Evolutionary conservation across 2,888 invertebrate genomes (phyloP).

Genomic region (Cryptophagus acutangulus): DNA sequence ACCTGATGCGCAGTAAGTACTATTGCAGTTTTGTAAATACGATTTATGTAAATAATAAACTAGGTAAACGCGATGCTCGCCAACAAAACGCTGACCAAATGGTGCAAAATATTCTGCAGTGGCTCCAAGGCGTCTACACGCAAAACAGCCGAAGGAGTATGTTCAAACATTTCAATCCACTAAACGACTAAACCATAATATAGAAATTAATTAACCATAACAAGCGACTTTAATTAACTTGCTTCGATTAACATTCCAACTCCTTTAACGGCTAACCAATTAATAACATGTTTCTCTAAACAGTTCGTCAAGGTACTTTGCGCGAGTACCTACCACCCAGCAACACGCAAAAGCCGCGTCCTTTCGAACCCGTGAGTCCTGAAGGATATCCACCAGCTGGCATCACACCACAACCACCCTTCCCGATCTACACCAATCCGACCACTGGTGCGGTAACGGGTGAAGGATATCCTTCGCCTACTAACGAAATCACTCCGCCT

Average conservation of each 20-base stretch:
- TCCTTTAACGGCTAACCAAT: too few relatives aligned
- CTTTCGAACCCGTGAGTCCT: slow-evolving; percentile 56
- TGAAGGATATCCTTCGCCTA: slow-evolving; percentile 29
- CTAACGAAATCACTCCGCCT: slow-evolving; percentile 24
- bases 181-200: slow-evolving; percentile 4
- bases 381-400: slow-evolving; percentile 39
- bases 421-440: slow-evolving; percentile 35
- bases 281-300: too few relatives aligned
- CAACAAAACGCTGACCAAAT: slow-evolving; percentile 63
- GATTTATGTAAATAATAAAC: too few relatives aligned
- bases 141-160: slow-evolving; percentile 56
- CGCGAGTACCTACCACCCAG: slow-evolving; percentile 58
- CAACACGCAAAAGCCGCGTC: slow-evolving; percentile 63
- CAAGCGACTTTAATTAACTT: background rate
- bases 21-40: too few relatives aligned
- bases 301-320: slow-evolving; percentile 61
- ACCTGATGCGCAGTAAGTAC: too few relatives aligned
- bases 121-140: slow-evolving; percentile 68
- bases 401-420: slow-evolving; percentile 43
- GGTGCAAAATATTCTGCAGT: slow-evolving; percentile 69
- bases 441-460: slow-evolving; percentile 35
- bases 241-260: background rate
- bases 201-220: slow-evolving; percentile 2
- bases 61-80: slow-evolving; percentile 44
- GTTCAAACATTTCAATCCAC: too few relatives aligned